Evolutionary conservation across 1,140 invertebrate genomes (phyloP).

Genomic region (Ips typographus): DNA sequence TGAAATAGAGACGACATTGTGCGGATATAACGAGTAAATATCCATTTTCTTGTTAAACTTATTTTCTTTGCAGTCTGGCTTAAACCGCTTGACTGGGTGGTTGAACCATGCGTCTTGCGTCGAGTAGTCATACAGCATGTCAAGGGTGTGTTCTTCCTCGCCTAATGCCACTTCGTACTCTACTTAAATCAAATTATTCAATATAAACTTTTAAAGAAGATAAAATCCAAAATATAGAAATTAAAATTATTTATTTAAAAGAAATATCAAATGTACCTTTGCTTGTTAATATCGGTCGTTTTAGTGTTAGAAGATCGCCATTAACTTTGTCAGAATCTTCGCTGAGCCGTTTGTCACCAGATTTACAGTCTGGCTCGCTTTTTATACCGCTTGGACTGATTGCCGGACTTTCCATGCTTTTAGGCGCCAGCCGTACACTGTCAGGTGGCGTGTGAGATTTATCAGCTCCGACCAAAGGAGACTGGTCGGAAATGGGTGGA

Average conservation of each 20-base stretch:
- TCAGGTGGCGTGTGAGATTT: constrained; percentile 51
- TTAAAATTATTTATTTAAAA: not conserved
- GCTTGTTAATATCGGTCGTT: constrained; percentile 70
- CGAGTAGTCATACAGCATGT: constrained; percentile 86
- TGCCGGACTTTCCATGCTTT: constrained; percentile 48
- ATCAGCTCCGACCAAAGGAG: constrained; percentile 44
- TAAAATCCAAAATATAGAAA: not conserved
- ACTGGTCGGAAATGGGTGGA: constrained; percentile 39
- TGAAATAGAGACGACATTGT: constrained; percentile 53
- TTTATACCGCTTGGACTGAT: constrained; percentile 42
- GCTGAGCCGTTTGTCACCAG: constrained; percentile 26
- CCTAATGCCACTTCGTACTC: constrained; percentile 60
- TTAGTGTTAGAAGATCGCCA: constrained; percentile 53
- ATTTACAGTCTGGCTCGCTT: constrained; percentile 24
- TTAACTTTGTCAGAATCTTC: constrained; percentile 32
- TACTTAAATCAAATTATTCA: constrained; percentile 2
- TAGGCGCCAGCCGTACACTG: constrained; percentile 54
- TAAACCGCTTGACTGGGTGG: constrained; percentile 85
- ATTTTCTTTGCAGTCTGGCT: constrained; percentile 54
- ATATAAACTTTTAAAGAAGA: constrained; percentile 8
- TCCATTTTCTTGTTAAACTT: constrained; percentile 49
- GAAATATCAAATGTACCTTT: constrained; percentile 61
- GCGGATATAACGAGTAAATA: constrained; percentile 63
- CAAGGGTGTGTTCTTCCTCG: constrained; percentile 77
- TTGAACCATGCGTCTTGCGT: constrained; percentile 83